Evolutionary conservation across 2,888 invertebrate genomes (phyloP), one percentile per base, ranked within the genome.

Genomic region (Glomeris marginata): DNA sequence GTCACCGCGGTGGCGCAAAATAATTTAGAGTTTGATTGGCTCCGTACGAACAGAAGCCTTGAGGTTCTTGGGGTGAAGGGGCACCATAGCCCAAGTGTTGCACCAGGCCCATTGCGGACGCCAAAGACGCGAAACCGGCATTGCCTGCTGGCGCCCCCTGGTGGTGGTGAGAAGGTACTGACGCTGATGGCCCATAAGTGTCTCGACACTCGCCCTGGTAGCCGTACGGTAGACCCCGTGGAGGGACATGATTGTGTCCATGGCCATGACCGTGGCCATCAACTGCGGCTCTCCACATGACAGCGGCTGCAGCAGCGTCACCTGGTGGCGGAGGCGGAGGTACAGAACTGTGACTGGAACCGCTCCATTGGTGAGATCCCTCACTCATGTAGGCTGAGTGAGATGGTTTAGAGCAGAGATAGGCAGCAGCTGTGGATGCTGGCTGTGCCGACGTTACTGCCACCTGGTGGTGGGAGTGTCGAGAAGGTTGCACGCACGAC

Each of bases 31-130:
- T 44, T 13, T 44, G 45, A 22, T 28, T 28, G 28, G 45, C 15
- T n/a, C 16, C n/a, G 11, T 44, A 44, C 2, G 45, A 44, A n/a
- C 45, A 44, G n/a, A 28, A 44, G 13, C 45, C 45, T 34, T 44
- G 45, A 4, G 33, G 5, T 3, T 44, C 45, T 22, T 44, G 13
- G 21, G 16, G 16, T 10, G 45, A 33, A n/a, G 45, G n/a, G 2
- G 10, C 15, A 4, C 8, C 13, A 8, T 28, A 28, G 28, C 28
- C 8, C 28, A 28, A 28, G 28, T 28, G 28, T 8, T 28, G 28
- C 28, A 28, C 28, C 8, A 28, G 28, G 4, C 28, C 28, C 28
- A 28, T 28, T 3, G 28, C 28, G 8, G 28, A 28, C 3, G 28
- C 28, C 28, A 28, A 28, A 28, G 28, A 28, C 3, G 28, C 28